Evolutionary conservation across 2,113 vertebrate genomes (phyloP), one percentile per base, ranked within the genome.

Genomic region (Acrocephalus kingi): DNA sequence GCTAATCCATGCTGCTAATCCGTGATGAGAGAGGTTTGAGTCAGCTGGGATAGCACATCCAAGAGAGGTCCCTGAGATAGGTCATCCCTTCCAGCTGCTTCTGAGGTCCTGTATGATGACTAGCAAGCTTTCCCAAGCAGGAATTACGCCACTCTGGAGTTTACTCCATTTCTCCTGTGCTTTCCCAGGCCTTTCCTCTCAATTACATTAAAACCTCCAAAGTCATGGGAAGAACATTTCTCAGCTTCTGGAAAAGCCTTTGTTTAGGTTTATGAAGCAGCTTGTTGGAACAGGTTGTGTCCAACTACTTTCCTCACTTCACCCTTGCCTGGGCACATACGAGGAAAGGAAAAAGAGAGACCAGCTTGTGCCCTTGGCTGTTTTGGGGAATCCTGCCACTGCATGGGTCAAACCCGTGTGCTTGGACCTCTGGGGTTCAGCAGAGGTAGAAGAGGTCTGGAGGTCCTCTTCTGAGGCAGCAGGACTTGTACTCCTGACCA

Each of bases 331-430:
- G 33, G 43, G 16, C 30, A 73, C 23, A 25, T 45, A 31, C 1
- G 10, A n/a, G 52, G 24, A 77, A 51, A 79, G 28, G 14, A n/a
- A 56, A 55, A 56, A 33, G 7, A 75, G 81, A 54, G 33, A 45
- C 27, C 56, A 81, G 30, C 19, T 66, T 64, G 33, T 89, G 58
- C n/a, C 15, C 7, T 63, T 74, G 76, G 46, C 28, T 68, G 35
- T 33, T 89, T 30, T 58, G 62, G 46, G 25, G 7, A 54, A 46
- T 77, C 9, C n/a, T 80, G 78, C 9, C 56, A 55, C 23, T 25
- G 16, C 35, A 20, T 12, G 39, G 55, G 43, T 82, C 43, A 78
- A 68, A 67, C 16, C 12, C 0, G 0, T 30, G 4, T 83, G 11
- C 41, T 79, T 45, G 24, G 25, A 59, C 4, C 16, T 66, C 30